Evolutionary conservation across 92 coral and sea anemone genomes (phyloP).

Genomic region (Anthopleura xanthogrammica): DNA sequence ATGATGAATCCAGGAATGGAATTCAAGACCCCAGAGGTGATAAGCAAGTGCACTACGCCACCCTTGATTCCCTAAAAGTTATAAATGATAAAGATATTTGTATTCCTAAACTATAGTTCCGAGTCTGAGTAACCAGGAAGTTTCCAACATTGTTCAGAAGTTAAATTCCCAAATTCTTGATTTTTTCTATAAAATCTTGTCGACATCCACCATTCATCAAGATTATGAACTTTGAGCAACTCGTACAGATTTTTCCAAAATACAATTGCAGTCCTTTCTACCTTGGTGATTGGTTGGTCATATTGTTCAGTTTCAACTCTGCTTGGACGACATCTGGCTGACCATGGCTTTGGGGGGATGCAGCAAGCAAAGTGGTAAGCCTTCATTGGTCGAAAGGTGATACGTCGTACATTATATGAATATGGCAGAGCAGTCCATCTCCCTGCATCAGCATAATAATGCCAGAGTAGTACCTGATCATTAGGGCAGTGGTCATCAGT

Average conservation of each 20-base stretch:
- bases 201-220: conserved; percentile 74
- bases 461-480: conserved; percentile 75
- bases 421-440: conserved; percentile 45
- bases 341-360: conserved; percentile 40
- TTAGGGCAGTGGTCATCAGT: conserved; percentile 59
- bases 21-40: no score
- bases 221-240: conserved; percentile 42
- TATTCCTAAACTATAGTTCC: not conserved
- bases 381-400: conserved; percentile 62
- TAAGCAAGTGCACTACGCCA: no score
- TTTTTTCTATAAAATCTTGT: conserved; percentile 23
- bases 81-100: no score
- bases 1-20: no score
- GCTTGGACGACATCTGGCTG: conserved; percentile 67
- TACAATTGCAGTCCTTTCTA: conserved; percentile 49
- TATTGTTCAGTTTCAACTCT: conserved; percentile 52
- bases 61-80: no score
- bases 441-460: conserved; percentile 62
- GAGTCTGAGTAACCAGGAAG: not conserved
- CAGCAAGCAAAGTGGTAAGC: conserved; percentile 74
- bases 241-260: conserved; percentile 74
- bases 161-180: conserved; percentile 45
- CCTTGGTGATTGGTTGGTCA: conserved; percentile 46
- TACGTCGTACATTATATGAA: conserved; percentile 55
- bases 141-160: conserved; percentile 42